Evolutionary conservation across 2,797 vertebrate species (phyloP).

Genomic region (Danio albolineatus): DNA sequence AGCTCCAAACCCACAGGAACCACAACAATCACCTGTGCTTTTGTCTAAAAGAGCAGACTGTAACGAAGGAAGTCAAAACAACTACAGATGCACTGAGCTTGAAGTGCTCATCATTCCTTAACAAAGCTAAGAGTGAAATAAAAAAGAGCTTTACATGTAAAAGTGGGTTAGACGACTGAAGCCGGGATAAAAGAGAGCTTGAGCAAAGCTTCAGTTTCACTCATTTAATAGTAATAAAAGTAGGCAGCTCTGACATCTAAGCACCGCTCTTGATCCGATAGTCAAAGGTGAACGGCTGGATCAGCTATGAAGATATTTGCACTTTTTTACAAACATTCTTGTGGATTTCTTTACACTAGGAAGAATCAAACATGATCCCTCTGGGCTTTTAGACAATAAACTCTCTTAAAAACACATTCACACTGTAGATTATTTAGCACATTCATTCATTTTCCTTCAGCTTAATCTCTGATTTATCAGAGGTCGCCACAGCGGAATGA

Average conservation of each 20-base stretch:
- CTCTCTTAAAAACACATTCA: neutral
- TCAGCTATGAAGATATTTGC: slow-evolving; percentile 2
- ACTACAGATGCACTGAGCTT: neutral
- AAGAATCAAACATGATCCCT: neutral
- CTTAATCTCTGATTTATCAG: too few species aligned
- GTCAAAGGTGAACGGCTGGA: slow-evolving; percentile 20
- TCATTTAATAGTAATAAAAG: slow-evolving; percentile 52
- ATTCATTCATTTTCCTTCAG: too few species aligned
- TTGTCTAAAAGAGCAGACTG: neutral
- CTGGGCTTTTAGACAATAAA: neutral
- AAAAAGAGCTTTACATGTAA: slow-evolving; percentile 7
- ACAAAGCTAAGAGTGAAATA: slow-evolving; percentile 8
- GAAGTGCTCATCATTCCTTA: neutral
- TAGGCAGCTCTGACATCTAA: slow-evolving; percentile 27
- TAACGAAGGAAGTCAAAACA: neutral
- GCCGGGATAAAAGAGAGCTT: slow-evolving; percentile 60
- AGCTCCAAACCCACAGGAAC: neutral
- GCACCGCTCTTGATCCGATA: slow-evolving; percentile 27
- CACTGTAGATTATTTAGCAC: neutral
- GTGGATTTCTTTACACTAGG: neutral
- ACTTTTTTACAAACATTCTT: neutral
- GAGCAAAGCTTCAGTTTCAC: slow-evolving; percentile 53
- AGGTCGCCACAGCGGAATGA: too few species aligned
- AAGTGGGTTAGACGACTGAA: slow-evolving; percentile 41
- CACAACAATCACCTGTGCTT: neutral